A percentile compares a stretch with the other conserved stretches of the same genome.
Evolutionary conservation across 2,888 invertebrate species (phyloP).

Genomic region (Cacoxenus indagator): DNA sequence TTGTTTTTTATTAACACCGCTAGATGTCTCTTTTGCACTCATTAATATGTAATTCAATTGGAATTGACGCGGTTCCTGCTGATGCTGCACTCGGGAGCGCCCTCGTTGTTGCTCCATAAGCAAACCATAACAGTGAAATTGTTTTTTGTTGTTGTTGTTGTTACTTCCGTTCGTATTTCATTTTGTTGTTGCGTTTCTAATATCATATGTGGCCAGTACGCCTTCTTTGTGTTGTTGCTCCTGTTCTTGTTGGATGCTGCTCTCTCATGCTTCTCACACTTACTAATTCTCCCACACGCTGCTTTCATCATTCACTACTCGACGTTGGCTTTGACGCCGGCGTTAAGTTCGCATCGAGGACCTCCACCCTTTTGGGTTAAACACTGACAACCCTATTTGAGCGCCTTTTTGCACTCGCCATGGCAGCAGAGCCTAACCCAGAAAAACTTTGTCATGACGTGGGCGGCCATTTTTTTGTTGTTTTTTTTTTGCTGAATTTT

Average conservation of each 20-base stretch:
- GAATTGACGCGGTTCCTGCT: conserved; percentile 37
- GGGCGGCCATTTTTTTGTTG: conserved; percentile 44
- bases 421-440: conserved; percentile 43
- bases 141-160: conserved; percentile 28
- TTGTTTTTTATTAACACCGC: conserved; percentile 58
- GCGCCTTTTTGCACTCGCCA: conserved; percentile 63
- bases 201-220: conserved; percentile 53
- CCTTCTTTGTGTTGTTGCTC: conserved; percentile 8
- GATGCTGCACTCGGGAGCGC: conserved; percentile 13
- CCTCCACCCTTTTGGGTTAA: conserved; percentile 69
- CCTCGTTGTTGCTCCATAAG: conserved; percentile 29
- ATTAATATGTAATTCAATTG: conserved; percentile 58
- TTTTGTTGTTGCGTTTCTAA: conserved; percentile 56
- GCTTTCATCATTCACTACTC: not conserved
- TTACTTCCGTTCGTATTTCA: conserved; percentile 20
- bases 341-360: conserved; percentile 61
- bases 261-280: conserved; percentile 22
- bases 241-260: not conserved
- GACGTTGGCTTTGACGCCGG: conserved; percentile 38
- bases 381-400: conserved; percentile 69
- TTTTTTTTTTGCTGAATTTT: conserved; percentile 25
- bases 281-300: not conserved
- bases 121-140: conserved; percentile 32
- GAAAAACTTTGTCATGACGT: conserved; percentile 46
- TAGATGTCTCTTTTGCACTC: conserved; percentile 61